These are phyloP conservation scores for Picus viridis DNA, from an alignment of 2,797 vertebrate genomes.

Conservation along the genomic window DNA sequence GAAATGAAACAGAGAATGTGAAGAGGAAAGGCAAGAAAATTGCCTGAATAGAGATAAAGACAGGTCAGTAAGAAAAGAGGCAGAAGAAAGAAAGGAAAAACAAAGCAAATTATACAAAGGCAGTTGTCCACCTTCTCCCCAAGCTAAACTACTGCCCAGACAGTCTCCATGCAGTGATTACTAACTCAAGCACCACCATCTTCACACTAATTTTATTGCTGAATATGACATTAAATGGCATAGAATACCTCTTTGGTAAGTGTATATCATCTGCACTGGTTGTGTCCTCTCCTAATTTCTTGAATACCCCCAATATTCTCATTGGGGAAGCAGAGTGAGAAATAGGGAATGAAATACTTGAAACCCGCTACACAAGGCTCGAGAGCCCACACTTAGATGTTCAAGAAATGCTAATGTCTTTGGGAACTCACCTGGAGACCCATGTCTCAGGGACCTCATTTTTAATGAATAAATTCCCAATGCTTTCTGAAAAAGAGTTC, in stretches of 20 bases:
- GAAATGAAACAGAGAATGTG: background rate
- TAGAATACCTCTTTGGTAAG: background rate
- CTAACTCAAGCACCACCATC: background rate
- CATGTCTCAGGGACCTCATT: rapidly evolving
- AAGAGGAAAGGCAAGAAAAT: background rate
- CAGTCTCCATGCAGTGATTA: background rate
- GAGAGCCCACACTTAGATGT: background rate
- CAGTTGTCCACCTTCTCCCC: background rate
- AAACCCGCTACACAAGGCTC: background rate
- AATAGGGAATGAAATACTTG: background rate
- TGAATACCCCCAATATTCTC: background rate
- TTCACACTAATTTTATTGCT: too few relatives aligned
- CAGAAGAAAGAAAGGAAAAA: background rate
- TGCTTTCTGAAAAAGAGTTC: background rate
- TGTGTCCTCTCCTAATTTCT: rapidly evolving
- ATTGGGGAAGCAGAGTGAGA: background rate
- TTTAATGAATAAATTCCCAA: background rate
- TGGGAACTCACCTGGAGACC: background rate
- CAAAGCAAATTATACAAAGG: background rate
- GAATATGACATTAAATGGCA: too few relatives aligned
- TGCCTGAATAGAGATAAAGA: background rate
- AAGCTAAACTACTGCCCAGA: background rate
- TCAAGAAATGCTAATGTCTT: background rate
- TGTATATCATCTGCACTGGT: background rate
- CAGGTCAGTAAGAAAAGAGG: background rate